Evolutionary conservation across 2,888 invertebrate species (phyloP).

Genomic region (Phania funesta): DNA sequence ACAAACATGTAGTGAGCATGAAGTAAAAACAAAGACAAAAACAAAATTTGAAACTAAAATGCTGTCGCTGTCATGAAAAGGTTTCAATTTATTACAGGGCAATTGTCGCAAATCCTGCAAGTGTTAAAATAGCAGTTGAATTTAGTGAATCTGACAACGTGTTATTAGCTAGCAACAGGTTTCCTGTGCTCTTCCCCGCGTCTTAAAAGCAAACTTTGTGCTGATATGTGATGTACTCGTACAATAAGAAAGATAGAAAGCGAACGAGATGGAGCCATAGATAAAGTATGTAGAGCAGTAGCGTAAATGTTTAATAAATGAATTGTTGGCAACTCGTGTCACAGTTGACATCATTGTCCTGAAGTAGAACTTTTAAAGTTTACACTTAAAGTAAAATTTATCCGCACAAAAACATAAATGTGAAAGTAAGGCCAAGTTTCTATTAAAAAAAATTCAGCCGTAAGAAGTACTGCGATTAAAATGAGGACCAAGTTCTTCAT

Average conservation of each 20-base stretch:
- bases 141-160: slow-evolving; percentile 34
- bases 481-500: too few species aligned
- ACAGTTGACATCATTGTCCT: slow-evolving; percentile 27
- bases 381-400: slow-evolving; percentile 14
- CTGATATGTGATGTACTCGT: slow-evolving; percentile 10
- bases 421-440: too few species aligned
- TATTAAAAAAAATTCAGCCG: too few species aligned
- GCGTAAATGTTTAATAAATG: slow-evolving; percentile 56
- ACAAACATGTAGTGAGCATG: background rate
- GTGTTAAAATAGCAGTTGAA: slow-evolving; percentile 55
- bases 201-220: background rate
- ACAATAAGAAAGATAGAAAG: background rate
- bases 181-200: background rate
- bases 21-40: background rate
- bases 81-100: slow-evolving; percentile 59
- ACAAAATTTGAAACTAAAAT: slow-evolving; percentile 17
- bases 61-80: slow-evolving; percentile 39
- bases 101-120: slow-evolving; percentile 61
- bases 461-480: too few species aligned
- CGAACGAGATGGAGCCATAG: background rate
- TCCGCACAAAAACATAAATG: too few species aligned
- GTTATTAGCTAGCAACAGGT: slow-evolving; percentile 61
- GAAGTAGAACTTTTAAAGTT: background rate
- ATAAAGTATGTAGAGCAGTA: background rate
- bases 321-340: slow-evolving; percentile 54